These are phyloP conservation scores for Eutolmus rufibarbis DNA, from an alignment of 2,888 invertebrate species.

Conservation along the genomic window DNA sequence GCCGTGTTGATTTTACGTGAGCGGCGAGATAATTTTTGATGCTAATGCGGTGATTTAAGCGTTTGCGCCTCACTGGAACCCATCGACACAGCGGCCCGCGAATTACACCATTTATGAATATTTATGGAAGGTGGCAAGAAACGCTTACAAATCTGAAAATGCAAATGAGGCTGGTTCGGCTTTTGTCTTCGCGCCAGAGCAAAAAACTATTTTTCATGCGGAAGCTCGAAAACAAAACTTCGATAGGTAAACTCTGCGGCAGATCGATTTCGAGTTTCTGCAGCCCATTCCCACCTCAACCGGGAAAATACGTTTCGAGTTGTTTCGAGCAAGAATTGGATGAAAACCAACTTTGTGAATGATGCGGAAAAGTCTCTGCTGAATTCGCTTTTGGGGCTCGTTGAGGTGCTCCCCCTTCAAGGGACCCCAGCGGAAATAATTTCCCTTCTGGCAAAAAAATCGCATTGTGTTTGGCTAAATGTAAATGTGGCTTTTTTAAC, in stretches of 20 bases:
- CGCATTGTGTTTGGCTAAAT: background rate
- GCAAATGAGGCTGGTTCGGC: background rate
- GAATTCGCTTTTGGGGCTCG: background rate
- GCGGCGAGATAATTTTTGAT: background rate
- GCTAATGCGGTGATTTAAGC: background rate
- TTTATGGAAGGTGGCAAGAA: background rate
- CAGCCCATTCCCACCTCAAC: background rate
- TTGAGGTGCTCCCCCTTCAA: background rate
- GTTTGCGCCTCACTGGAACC: background rate
- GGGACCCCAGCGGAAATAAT: too few species aligned
- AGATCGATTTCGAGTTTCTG: background rate
- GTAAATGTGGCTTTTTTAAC: too few species aligned
- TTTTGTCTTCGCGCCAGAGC: background rate
- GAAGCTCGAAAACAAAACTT: background rate
- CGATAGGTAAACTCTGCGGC: background rate
- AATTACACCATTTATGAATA: background rate
- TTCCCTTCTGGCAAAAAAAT: background rate
- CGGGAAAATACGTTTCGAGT: background rate
- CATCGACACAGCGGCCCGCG: background rate
- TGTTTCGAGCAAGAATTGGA: background rate
- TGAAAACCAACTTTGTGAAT: background rate
- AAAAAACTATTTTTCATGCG: background rate
- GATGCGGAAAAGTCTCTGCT: background rate
- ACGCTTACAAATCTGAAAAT: background rate
- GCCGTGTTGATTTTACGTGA: background rate